Conservation (phyloP, 2,113 vertebrate species). For the Phoenicopterus ruber region DNA sequence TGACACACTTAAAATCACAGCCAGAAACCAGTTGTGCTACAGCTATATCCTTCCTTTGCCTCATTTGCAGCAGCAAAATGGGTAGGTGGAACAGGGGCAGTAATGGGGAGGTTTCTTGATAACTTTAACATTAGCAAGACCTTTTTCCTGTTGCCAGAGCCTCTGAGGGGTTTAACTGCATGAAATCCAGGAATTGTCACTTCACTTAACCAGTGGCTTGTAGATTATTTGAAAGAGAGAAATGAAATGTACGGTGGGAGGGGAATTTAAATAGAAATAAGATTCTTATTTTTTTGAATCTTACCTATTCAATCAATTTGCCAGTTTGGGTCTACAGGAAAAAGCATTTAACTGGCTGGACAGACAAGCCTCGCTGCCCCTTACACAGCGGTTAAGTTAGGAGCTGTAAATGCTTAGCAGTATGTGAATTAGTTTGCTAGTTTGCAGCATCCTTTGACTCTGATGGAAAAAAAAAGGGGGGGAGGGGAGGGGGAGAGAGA, state of each 20-base stretch:
- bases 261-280: background rate
- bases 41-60: background rate
- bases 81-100: background rate
- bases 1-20: background rate
- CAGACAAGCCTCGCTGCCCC: background rate
- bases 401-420: background rate
- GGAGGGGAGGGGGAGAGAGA: background rate
- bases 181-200: background rate
- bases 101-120: background rate
- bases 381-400: background rate
- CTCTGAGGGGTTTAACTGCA: background rate
- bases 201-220: background rate
- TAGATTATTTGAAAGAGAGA: background rate
- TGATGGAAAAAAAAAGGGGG: background rate
- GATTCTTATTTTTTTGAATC: background rate
- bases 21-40: background rate
- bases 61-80: background rate
- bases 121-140: background rate
- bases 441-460: constrained; percentile 48
- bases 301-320: background rate
- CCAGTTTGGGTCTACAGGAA: background rate
- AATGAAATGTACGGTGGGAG: background rate
- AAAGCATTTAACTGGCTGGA: background rate
- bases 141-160: background rate
- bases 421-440: constrained; percentile 26